Evolutionary conservation across 1,140 invertebrate genomes (phyloP), one percentile per base, ranked within the genome.

Genomic region (Hyphantria cunea): DNA sequence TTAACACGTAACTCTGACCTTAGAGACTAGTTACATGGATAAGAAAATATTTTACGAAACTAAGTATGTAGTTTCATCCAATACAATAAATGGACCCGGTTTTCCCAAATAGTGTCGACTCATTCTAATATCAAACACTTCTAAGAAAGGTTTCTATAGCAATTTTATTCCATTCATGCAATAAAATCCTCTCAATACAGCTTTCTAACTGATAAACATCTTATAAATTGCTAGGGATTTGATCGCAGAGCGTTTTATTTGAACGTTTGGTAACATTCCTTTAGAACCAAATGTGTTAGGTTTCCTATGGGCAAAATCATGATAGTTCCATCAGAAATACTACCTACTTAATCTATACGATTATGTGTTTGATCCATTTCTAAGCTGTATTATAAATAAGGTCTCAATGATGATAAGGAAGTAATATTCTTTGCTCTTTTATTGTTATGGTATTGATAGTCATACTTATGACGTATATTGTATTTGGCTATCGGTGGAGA

Each of bases 251-350:
- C 17, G 17, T 5, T 25, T 25, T 25, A 25, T 25, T 25, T 25
- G 17, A 39, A 58, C 13, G 34, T 58, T 48, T 37, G 11, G 17
- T 25, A 25, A 25, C 1, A 25, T 25, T 25, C 5, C 17, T 5
- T 5, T 25, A 37, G 45, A 17, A 14, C 8, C 45, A 10, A 58
- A 48, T 49, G 34, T 58, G 44, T 17, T 15, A 8, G 8, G 17
- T 5, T 58, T 37, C 32, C 14, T 1, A 56, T n/a, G 45, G 6
- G 31, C 34, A 48, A 49, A 58, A 49, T 49, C 44, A 39, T 58
- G 32, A 58, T 49, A 32, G 45, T 58, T 58, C n/a, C 13, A 39
- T 49, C 33, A 7, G 52, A 13, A n/a, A 9, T 39, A 39, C 37
- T 39, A 39, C 37, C 2, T 39, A 25, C 17, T 25, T 25, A 25